These are phyloP conservation scores for Drosophila sturtevanti DNA, from an alignment of 1,140 invertebrate species.

Conservation along the genomic window DNA sequence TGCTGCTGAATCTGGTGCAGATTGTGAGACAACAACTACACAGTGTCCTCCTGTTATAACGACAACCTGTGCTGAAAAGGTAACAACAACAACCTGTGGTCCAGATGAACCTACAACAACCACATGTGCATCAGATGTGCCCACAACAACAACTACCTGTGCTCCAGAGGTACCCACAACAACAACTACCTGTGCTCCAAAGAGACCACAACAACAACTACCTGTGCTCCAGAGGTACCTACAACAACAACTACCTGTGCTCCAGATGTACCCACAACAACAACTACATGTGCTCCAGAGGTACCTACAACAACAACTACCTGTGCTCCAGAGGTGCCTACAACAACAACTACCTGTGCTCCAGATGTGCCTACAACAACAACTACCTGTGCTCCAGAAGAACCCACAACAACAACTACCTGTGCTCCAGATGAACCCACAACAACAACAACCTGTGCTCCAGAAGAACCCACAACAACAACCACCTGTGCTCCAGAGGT, in stretches of 20 bases:
- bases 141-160: slow-evolving; percentile 10
- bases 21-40: neutral
- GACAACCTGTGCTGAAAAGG: slow-evolving; percentile 23
- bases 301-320: slow-evolving; percentile 21
- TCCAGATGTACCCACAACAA: neutral
- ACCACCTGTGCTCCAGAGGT: neutral
- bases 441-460: neutral
- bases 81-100: slow-evolving; percentile 32
- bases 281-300: neutral
- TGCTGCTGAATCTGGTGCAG: neutral
- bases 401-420: slow-evolving; percentile 22
- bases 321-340: neutral
- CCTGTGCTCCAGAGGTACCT: neutral
- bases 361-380: neutral
- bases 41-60: slow-evolving; percentile 14
- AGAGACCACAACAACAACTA: neutral
- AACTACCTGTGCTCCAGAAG: slow-evolving; percentile 25
- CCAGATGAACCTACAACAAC: neutral
- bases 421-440: neutral
- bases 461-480: slow-evolving; percentile 12
- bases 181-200: slow-evolving; percentile 24
- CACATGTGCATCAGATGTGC: neutral
- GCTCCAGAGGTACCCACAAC: neutral
- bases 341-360: neutral
- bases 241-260: slow-evolving; percentile 11